These are phyloP conservation scores for Gymnoscopelus braueri DNA, from an alignment of 2,797 vertebrate species.

Conservation along the genomic window DNA sequence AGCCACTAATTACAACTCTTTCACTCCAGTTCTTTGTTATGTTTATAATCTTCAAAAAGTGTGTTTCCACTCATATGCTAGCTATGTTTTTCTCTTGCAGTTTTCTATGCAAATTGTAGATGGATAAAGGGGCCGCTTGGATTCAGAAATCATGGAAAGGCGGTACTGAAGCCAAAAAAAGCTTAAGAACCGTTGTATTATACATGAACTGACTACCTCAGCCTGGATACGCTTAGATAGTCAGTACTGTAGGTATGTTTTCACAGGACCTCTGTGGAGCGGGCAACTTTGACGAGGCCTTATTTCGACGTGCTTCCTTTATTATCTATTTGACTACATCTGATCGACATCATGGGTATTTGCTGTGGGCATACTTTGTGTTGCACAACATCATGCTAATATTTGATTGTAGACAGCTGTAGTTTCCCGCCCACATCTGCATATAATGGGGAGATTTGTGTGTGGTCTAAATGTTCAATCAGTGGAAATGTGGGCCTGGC, in stretches of 20 bases:
- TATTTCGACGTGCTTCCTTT: background rate
- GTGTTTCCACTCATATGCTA: no score
- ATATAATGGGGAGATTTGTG: slow-evolving; percentile 18
- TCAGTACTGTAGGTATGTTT: no score
- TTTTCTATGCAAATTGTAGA: no score
- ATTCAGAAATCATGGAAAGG: no score
- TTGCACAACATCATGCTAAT: slow-evolving; percentile 21
- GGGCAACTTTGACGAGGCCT: background rate
- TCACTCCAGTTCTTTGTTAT: no score
- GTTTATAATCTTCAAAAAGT: no score
- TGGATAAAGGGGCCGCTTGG: no score
- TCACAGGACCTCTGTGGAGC: background rate
- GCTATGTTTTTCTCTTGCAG: no score
- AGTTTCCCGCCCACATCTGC: slow-evolving; percentile 5
- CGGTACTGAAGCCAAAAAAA: no score
- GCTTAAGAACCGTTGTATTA: no score
- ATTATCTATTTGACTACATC: background rate
- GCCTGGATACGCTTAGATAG: no score
- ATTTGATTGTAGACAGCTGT: background rate
- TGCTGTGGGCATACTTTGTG: slow-evolving; percentile 13
- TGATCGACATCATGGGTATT: background rate
- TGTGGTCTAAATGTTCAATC: slow-evolving; percentile 14
- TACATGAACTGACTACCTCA: no score
- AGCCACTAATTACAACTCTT: background rate
- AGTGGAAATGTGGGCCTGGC: background rate